A percentile compares a stretch with the other conserved stretches of the same genome.
These are phyloP conservation scores for Nylanderia fulva DNA, from an alignment of 1,140 invertebrate species.

Conservation along the genomic window DNA sequence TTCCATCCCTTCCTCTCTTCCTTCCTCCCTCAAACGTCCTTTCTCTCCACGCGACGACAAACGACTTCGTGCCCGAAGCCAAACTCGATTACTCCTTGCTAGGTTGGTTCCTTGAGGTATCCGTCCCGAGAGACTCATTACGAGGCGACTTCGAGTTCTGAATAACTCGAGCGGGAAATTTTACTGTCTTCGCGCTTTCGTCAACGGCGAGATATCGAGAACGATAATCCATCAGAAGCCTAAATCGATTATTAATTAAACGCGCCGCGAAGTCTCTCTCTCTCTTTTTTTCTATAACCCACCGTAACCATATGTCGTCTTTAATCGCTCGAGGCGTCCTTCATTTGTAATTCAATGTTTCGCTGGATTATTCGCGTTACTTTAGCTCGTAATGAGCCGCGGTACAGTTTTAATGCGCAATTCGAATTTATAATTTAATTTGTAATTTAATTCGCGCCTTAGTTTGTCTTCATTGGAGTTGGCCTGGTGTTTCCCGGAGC, in stretches of 20 bases:
- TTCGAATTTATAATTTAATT: constrained; percentile 57
- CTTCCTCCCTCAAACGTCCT: background rate
- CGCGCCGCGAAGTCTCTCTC: background rate
- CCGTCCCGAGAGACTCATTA: constrained; percentile 66
- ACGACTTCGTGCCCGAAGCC: constrained; percentile 58
- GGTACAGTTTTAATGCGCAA: constrained; percentile 30
- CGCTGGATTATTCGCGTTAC: constrained; percentile 20
- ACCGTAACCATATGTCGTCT: background rate
- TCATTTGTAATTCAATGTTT: constrained; percentile 37
- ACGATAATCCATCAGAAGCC: constrained; percentile 8
- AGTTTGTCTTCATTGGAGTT: constrained; percentile 32
- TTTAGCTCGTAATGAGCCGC: background rate
- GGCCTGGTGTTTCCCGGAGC: background rate
- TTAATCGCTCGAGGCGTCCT: constrained; percentile 19
- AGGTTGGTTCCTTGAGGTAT: constrained; percentile 55
- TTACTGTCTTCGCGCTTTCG: constrained; percentile 41
- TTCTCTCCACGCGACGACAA: constrained; percentile 62
- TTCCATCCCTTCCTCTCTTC: background rate
- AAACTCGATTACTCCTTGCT: constrained; percentile 69
- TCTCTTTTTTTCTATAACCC: too few species aligned
- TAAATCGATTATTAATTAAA: constrained; percentile 39
- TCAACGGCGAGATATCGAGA: constrained; percentile 33
- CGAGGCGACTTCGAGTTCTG: constrained; percentile 20
- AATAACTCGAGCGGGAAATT: constrained; percentile 47
- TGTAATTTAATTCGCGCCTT: constrained; percentile 41